Base-by-base conservation (phyloP, 1,140 invertebrate species). In the Melitaea cinxia region DNA sequence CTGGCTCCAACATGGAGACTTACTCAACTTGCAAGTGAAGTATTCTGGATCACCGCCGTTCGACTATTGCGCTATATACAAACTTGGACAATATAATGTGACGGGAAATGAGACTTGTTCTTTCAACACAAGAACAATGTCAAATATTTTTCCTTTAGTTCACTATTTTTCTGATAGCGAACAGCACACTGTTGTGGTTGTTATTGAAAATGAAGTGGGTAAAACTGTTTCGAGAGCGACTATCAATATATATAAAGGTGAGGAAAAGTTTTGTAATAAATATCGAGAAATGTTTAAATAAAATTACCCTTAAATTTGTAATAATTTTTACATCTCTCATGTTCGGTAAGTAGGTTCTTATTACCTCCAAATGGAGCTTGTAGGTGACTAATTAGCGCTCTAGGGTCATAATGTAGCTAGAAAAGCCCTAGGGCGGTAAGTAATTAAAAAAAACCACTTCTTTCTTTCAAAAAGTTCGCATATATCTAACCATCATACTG, bases 191-290 rank as follows among this genome's bases (percentile, higher is more conserved):
- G 91, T 96, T 45, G 75, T 97, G 21, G 93, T 96, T 28, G 93
- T 96, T 33, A 89, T 97, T 33, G 91, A 93, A 56, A 97, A 97
- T 86, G 93, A 95, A 62, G 92, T 97, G 14, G 94, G 93, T 2
- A 94, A 92, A 68, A 91, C 89, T 50, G 92, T 95, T 12, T 94
- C 94, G 64, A 93, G 94, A 42, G 91, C 96, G 19, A 94, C 93
- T 15, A 93, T 97, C 24, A 96, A 95, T 73, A 94, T 96, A 80
- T 96, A 96, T 83, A 94, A 96, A 94, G 95, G 96, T 96, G 91
- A 78, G 70, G 10, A 4, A 4, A 2, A 47, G 1, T 12, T 47
- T 23, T 47, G 2, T n/a, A 4, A 39, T 14, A 1, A 15, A 14
- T 39, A 39, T 39, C 9, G 6, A 33, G 9, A 9, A n/a, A n/a